These are phyloP conservation scores for Cephus spinipes DNA, from an alignment of 2,888 invertebrate genomes.

Conservation along the genomic window DNA sequence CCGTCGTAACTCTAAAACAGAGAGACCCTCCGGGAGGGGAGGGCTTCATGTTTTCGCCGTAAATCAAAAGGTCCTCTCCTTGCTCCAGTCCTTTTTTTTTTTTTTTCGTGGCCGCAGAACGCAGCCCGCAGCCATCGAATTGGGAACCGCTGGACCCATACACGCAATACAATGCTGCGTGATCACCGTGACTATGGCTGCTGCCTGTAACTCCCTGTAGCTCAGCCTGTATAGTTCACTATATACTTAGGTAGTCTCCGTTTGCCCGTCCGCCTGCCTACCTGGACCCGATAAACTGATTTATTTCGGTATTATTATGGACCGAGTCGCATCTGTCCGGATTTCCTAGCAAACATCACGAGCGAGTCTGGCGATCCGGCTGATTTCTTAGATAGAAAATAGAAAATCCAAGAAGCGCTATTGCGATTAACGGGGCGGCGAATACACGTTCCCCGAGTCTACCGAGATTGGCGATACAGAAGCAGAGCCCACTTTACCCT, in stretches of 20 bases:
- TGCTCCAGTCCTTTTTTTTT: slow-evolving; percentile 12
- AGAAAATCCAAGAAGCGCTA: neutral
- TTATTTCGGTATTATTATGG: slow-evolving; percentile 62
- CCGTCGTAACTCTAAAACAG: slow-evolving; percentile 31
- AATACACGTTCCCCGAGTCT: neutral
- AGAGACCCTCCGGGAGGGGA: slow-evolving; percentile 14
- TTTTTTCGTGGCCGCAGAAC: neutral
- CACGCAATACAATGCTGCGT: slow-evolving; percentile 53
- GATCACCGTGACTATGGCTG: slow-evolving; percentile 40
- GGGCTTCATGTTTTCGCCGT: slow-evolving; percentile 31
- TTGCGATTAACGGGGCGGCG: neutral
- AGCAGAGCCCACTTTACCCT: neutral
- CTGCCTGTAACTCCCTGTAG: slow-evolving; percentile 50
- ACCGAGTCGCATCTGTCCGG: slow-evolving; percentile 58
- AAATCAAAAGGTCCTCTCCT: slow-evolving; percentile 34
- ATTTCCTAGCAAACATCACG: slow-evolving; percentile 35
- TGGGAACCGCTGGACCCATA: slow-evolving; percentile 54
- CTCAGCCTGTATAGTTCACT: slow-evolving; percentile 8
- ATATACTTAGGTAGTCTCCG: slow-evolving; percentile 11
- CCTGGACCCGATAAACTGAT: slow-evolving; percentile 61
- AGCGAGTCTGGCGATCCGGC: neutral
- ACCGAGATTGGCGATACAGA: neutral
- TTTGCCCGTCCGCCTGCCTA: slow-evolving; percentile 17
- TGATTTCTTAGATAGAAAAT: neutral
- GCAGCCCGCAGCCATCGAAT: slow-evolving; percentile 18